These are phyloP conservation scores for Loripinus fragilis DNA, from an alignment of 2,888 invertebrate genomes.

Conservation along the genomic window DNA sequence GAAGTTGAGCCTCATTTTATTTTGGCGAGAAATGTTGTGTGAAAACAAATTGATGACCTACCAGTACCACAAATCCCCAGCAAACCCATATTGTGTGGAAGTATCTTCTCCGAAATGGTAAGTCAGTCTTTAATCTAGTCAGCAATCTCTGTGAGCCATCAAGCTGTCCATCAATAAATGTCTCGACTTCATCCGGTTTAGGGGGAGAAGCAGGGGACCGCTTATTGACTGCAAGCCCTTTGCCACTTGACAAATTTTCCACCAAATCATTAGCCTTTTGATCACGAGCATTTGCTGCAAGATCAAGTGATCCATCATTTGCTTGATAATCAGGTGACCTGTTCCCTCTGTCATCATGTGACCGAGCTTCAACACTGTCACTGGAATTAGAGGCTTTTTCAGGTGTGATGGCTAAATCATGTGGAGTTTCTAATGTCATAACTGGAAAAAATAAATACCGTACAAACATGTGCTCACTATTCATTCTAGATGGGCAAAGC, in stretches of 20 bases:
- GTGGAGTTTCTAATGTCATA: conserved; percentile 2
- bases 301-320: background rate
- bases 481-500: too few species aligned
- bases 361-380: background rate
- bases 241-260: background rate
- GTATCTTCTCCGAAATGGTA: conserved; percentile 47
- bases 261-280: background rate
- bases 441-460: background rate
- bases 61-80: conserved; percentile 50
- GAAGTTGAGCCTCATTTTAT: too few species aligned
- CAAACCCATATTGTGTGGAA: conserved; percentile 51
- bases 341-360: background rate
- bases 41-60: conserved; percentile 22
- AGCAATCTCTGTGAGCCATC: conserved; percentile 18
- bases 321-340: too few species aligned
- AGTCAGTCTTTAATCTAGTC: conserved; percentile 39
- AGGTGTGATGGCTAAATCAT: background rate
- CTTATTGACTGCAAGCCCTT: background rate
- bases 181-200: background rate
- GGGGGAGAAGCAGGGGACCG: background rate
- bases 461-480: too few species aligned
- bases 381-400: background rate
- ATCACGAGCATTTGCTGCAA: background rate
- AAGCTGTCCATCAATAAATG: background rate
- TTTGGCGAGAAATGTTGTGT: too few species aligned